A percentile compares a stretch with the other conserved stretches of the same genome.
These are phyloP conservation scores for Urocynchramus pylzowi DNA, from an alignment of 2,113 vertebrate genomes.

Conservation along the genomic window DNA sequence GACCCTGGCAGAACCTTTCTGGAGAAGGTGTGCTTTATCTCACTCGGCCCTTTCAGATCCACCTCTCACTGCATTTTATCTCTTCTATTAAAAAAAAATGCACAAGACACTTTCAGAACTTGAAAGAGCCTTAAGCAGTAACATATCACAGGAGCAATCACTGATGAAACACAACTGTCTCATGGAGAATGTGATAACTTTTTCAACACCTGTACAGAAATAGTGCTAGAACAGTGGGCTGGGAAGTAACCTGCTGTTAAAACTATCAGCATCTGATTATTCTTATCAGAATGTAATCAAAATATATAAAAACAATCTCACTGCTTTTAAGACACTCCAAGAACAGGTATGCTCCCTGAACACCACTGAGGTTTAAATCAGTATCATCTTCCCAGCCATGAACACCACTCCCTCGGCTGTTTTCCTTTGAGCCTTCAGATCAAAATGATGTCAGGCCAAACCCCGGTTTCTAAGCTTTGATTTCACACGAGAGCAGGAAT, in stretches of 20 bases:
- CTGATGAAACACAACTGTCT: background rate
- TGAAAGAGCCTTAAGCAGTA: background rate
- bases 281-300: background rate
- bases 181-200: background rate
- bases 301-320: background rate
- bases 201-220: background rate
- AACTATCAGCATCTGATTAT: background rate
- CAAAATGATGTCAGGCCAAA: background rate
- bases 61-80: background rate
- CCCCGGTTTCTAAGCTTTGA: accelerated
- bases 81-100: background rate
- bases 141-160: background rate
- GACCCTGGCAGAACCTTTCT: background rate
- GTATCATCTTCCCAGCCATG: background rate
- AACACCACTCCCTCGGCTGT: background rate
- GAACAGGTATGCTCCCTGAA: background rate
- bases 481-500: background rate
- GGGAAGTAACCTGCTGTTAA: background rate
- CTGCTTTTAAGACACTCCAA: background rate
- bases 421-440: background rate
- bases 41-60: background rate
- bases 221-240: background rate
- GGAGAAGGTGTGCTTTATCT: background rate
- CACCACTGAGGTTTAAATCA: background rate
- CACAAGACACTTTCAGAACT: background rate